phyloP scores from a whole-genome alignment of 2,113 vertebrate genomes.

The Mirounga angustirostris region DNA sequence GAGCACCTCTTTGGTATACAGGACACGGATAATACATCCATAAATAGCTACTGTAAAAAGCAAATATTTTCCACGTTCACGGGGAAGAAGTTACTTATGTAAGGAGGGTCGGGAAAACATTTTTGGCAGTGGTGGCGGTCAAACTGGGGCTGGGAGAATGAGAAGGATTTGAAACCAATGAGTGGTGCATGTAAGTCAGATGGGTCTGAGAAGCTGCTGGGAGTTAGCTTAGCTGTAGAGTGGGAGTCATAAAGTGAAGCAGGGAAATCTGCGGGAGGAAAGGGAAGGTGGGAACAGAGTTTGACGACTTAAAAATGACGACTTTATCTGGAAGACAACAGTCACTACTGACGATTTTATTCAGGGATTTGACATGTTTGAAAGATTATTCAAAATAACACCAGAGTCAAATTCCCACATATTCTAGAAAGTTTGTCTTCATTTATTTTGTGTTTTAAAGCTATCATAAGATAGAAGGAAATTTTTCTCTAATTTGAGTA shows the following conservation, averaged over 20 bases:
- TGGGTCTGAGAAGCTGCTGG: not conserved
- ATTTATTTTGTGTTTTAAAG: slow-evolving; percentile 63
- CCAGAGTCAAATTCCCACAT: not conserved
- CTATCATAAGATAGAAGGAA: slow-evolving; percentile 57
- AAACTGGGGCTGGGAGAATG: not conserved
- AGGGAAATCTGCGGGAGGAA: not conserved
- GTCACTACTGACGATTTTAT: not conserved
- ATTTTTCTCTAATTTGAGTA: slow-evolving; percentile 61
- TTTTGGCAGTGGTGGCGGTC: not conserved
- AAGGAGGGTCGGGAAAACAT: not conserved
- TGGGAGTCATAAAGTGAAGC: not conserved
- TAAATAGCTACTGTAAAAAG: not conserved
- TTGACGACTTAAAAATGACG: not conserved
- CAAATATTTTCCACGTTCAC: not conserved
- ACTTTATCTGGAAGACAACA: not conserved
- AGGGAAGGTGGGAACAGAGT: not conserved
- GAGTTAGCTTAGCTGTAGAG: not conserved
- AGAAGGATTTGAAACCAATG: not conserved
- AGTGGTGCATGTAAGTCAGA: not conserved
- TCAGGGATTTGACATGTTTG: not conserved
- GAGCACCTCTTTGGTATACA: not conserved
- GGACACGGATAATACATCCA: not conserved
- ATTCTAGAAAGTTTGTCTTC: slow-evolving; percentile 51
- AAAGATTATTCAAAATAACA: slow-evolving; percentile 34
- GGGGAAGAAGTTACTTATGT: not conserved